Evolutionary conservation across 2,888 invertebrate species (phyloP).

Genomic region (Nomada lathburiana): DNA sequence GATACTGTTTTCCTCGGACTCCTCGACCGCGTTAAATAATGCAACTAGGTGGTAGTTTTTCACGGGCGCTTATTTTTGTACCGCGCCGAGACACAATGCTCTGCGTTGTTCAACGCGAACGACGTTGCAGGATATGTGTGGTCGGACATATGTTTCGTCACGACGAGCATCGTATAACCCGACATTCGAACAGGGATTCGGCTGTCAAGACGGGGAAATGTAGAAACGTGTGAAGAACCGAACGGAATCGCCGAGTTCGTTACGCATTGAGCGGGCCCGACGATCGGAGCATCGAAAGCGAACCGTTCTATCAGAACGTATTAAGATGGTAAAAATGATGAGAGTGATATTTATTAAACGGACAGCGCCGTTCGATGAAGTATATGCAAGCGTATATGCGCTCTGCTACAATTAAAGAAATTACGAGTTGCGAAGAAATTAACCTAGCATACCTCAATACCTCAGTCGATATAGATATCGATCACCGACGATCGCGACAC

Average conservation of each 20-base stretch:
- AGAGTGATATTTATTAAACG: no score
- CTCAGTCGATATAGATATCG: no score
- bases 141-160: slow-evolving; percentile 11
- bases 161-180: slow-evolving; percentile 43
- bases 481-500: not conserved
- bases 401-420: no score
- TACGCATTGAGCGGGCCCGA: not conserved
- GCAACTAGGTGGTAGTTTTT: not conserved
- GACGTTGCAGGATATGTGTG: slow-evolving; percentile 28
- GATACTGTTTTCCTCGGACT: no score
- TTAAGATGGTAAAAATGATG: no score
- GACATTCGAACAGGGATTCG: slow-evolving; percentile 66
- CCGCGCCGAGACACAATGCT: slow-evolving; percentile 44
- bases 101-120: slow-evolving; percentile 48
- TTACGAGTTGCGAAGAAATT: no score
- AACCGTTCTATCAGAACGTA: no score
- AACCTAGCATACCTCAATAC: no score
- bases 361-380: no score
- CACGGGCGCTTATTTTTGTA: slow-evolving; percentile 6
- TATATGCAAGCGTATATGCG: no score
- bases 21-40: no score
- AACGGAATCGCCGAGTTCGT: slow-evolving; percentile 10
- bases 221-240: slow-evolving; percentile 56
- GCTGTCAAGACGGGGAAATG: slow-evolving; percentile 60
- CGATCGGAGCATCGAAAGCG: not conserved